These are phyloP conservation scores for Drosophila persimilis DNA, from an alignment of 1,140 invertebrate species.

Conservation along the genomic window DNA sequence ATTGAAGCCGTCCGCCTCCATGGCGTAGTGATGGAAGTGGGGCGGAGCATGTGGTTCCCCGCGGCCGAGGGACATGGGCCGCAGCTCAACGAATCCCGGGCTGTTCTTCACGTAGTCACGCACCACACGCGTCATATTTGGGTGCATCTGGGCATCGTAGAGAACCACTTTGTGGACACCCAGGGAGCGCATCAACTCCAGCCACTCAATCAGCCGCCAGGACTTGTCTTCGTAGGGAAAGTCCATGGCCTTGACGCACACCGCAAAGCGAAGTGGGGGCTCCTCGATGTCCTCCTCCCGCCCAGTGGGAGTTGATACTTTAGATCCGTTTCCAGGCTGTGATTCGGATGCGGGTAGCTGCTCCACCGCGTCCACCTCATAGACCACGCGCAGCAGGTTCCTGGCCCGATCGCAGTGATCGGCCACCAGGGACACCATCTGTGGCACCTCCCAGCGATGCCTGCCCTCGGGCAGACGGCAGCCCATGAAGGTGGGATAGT, in stretches of 20 bases:
- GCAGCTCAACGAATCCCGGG: slow-evolving; percentile 85
- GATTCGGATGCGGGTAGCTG: background rate
- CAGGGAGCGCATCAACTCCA: slow-evolving; percentile 92
- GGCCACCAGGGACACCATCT: slow-evolving; percentile 91
- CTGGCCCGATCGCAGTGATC: slow-evolving; percentile 90
- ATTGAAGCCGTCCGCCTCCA: slow-evolving; percentile 50
- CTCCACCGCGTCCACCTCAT: slow-evolving; percentile 84
- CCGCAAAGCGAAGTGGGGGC: slow-evolving; percentile 89
- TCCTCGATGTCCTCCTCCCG: no score
- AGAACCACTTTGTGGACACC: slow-evolving; percentile 96
- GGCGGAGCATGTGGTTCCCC: slow-evolving; percentile 85
- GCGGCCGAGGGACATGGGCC: slow-evolving; percentile 87
- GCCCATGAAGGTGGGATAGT: slow-evolving; percentile 92
- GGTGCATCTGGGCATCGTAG: slow-evolving; percentile 94
- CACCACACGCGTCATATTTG: slow-evolving; percentile 94
- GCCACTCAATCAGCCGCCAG: slow-evolving; percentile 95
- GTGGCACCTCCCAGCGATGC: slow-evolving; percentile 87
- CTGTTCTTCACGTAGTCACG: slow-evolving; percentile 38
- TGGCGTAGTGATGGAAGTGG: slow-evolving; percentile 86
- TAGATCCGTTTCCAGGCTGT: background rate
- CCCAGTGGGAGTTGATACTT: background rate
- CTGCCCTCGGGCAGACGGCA: slow-evolving; percentile 90
- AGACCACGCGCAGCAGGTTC: slow-evolving; percentile 92
- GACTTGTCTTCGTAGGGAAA: slow-evolving; percentile 95
- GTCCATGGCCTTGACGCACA: slow-evolving; percentile 96